phyloP scores from a whole-genome alignment of 1,140 invertebrate species.

The Nasonia vitripennis region DNA sequence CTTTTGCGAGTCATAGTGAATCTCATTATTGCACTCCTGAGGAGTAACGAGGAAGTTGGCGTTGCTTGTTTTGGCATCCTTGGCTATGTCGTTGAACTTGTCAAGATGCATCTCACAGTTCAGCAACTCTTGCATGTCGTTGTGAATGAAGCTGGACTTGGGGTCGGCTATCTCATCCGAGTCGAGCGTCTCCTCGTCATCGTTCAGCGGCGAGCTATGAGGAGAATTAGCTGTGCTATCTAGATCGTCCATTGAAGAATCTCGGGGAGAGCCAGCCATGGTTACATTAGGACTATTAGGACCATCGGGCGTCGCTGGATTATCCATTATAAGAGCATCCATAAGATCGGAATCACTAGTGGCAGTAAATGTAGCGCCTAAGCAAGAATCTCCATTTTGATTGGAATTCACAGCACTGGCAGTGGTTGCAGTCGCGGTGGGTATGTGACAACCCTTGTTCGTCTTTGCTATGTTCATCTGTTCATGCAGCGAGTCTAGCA shows the following conservation, averaged over 20 bases:
- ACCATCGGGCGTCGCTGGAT: conserved; percentile 64
- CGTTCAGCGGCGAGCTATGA: conserved; percentile 63
- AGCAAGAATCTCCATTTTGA: conserved; percentile 60
- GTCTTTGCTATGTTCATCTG: conserved; percentile 77
- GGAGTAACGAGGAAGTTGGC: conserved; percentile 78
- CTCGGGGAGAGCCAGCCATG: conserved; percentile 70
- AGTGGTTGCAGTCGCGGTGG: conserved; percentile 65
- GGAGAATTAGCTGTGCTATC: conserved; percentile 69
- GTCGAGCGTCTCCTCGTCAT: conserved; percentile 67
- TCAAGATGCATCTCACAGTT: conserved; percentile 56
- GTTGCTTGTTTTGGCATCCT: conserved; percentile 81
- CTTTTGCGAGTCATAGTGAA: conserved; percentile 80
- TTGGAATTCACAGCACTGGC: conserved; percentile 66
- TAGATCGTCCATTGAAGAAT: conserved; percentile 65
- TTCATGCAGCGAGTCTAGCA: conserved; percentile 82
- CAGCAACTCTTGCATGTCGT: conserved; percentile 62
- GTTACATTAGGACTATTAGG: conserved; percentile 69
- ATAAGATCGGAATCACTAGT: conserved; percentile 62
- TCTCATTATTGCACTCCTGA: conserved; percentile 76
- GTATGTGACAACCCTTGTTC: conserved; percentile 65
- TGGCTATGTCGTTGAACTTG: conserved; percentile 76
- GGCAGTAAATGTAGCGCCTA: conserved; percentile 62
- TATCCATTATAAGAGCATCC: conserved; percentile 62
- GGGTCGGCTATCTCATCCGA: conserved; percentile 67
- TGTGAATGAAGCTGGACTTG: conserved; percentile 68